Evolutionary conservation across 1,140 invertebrate genomes (phyloP).

Genomic region (Geopemphigus sp.): DNA sequence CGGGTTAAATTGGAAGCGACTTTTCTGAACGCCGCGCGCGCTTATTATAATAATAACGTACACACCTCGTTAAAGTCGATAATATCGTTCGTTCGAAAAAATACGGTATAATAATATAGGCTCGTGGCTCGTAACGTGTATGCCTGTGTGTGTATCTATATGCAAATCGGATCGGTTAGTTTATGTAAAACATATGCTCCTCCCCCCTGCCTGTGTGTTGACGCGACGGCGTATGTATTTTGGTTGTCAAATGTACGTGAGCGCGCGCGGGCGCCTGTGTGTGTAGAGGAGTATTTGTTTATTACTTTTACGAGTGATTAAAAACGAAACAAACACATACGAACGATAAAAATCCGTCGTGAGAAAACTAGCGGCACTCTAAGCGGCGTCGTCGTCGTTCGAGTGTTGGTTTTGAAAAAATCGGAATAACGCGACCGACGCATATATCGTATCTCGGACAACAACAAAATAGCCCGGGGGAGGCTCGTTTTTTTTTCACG

Average conservation of each 20-base stretch:
- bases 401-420: too few relatives aligned
- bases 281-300: too few relatives aligned
- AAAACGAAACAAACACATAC: background rate
- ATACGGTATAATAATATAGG: too few relatives aligned
- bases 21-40: background rate
- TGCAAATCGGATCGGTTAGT: constrained; percentile 25
- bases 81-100: constrained; percentile 17
- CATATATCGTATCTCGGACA: too few relatives aligned
- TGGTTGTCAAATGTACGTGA: constrained; percentile 26
- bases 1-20: constrained; percentile 28
- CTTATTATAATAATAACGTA: constrained; percentile 1
- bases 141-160: background rate
- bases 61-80: constrained; percentile 30
- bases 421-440: too few relatives aligned
- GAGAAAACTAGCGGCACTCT: background rate
- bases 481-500: too few relatives aligned
- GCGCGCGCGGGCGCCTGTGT: too few relatives aligned
- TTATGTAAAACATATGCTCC: constrained; percentile 26
- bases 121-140: too few relatives aligned
- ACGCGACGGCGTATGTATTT: background rate
- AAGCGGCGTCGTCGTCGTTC: too few relatives aligned
- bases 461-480: too few relatives aligned
- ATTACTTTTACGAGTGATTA: constrained; percentile 21
- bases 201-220: background rate
- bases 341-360: background rate